Base-by-base conservation (phyloP, 1,140 invertebrate species). In the Teleopsis dalmanni region DNA sequence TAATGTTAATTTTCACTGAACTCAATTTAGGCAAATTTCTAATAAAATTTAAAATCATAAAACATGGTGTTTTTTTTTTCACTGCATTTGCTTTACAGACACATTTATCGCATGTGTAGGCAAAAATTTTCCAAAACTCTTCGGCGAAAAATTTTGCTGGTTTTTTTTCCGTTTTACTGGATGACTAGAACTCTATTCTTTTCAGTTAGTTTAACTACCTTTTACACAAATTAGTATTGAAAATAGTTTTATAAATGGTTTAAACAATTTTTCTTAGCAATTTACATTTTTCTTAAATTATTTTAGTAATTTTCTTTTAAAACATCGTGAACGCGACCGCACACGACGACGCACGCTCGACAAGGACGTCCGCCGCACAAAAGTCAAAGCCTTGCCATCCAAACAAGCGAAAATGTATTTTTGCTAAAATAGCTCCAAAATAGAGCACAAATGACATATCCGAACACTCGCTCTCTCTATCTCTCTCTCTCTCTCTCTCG, bases 301-400 rank as follows among this genome's bases (percentile, higher is more conserved):
- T 3, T 42, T 42, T 27, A 9, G 23, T 27, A 18, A 2, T 27
- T 42, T 26, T 42, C 7, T 26, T 14, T 13, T 23, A 21, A 26
- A 29, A n/a, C 41, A 43, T 19, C 26, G 26, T 43, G 25, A 43
- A 43, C 8, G 26, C 41, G 41, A 29, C 41, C 41, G 31, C 26
- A 19, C 41, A 43, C 14, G 26, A 43, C 41, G 31, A 25, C 34
- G 40, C 40, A 55, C 60, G 53, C 59, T 59, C 50, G 56, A 64
- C 54, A 62, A 62, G 58, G 56, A 65, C 59, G 59, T 64, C 57
- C 52, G 56, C 51, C 53, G 56, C 35, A 50, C 52, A 58, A 56
- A 54, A 63, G 44, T 57, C 54, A 57, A 48, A 60, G 55, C 58
- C 56, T 56, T 60, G 55, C 58, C 56, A 57, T 48, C 40, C 31